Evolutionary conservation across 2,888 invertebrate genomes (phyloP).

Genomic region (Selenia dentaria): DNA sequence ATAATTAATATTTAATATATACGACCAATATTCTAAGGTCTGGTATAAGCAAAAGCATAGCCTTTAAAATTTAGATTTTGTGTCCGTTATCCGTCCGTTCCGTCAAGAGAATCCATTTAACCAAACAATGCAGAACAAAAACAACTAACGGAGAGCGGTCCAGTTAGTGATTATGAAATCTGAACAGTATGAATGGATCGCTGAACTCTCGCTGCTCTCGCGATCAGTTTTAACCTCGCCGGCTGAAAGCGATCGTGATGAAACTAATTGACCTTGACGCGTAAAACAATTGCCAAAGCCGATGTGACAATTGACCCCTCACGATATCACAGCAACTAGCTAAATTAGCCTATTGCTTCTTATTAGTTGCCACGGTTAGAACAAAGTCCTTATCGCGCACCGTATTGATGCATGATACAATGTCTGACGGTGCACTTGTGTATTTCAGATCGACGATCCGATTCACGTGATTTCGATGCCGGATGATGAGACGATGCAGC

Average conservation of each 20-base stretch:
- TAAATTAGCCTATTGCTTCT: constrained; percentile 30
- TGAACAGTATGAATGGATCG: constrained; percentile 13
- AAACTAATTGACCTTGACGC: constrained; percentile 36
- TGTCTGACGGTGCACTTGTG: constrained; percentile 14
- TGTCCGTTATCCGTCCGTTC: neutral
- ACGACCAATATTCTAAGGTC: too few species aligned
- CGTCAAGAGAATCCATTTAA: constrained; percentile 16
- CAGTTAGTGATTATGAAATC: constrained; percentile 27
- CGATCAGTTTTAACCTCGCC: constrained; percentile 26
- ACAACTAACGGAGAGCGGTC: constrained; percentile 15
- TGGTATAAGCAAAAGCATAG: too few species aligned
- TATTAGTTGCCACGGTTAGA: constrained; percentile 20
- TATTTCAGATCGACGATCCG: constrained; percentile 86
- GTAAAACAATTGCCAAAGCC: constrained; percentile 34
- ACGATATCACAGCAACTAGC: constrained; percentile 33
- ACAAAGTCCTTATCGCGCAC: constrained; percentile 17
- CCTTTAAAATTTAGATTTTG: neutral
- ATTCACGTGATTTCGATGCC: constrained; percentile 87
- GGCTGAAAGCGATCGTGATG: constrained; percentile 29
- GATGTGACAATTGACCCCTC: constrained; percentile 29
- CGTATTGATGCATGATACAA: constrained; percentile 14
- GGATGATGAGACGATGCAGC: constrained; percentile 83
- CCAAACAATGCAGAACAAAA: constrained; percentile 21
- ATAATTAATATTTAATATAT: too few species aligned
- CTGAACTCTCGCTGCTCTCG: constrained; percentile 14